These are phyloP conservation scores for Loriculus beryllinus DNA, from an alignment of 2,797 vertebrate species.

Conservation along the genomic window DNA sequence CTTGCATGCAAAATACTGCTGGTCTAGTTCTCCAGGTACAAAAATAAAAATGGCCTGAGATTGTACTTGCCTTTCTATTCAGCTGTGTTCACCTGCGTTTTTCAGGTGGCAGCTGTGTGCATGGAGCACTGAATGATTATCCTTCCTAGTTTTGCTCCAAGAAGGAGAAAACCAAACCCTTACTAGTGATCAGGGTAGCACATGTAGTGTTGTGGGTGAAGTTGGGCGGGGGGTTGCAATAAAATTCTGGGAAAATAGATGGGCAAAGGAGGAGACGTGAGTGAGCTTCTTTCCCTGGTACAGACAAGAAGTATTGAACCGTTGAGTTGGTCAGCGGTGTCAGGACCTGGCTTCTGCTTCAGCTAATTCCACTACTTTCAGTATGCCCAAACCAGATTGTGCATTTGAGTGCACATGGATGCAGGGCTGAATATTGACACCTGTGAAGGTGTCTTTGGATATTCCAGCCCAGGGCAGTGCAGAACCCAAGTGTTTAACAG, in stretches of 20 bases:
- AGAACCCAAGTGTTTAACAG: neutral
- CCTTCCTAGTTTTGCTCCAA: constrained; percentile 18
- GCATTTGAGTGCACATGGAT: neutral
- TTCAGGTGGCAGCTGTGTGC: constrained; percentile 22
- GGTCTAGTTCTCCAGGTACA: constrained; percentile 40
- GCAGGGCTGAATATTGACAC: neutral
- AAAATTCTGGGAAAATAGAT: neutral
- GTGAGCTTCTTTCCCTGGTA: neutral
- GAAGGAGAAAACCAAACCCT: constrained; percentile 17
- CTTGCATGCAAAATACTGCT: constrained; percentile 53
- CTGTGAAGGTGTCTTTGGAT: neutral
- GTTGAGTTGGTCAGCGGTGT: neutral
- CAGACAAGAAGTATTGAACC: neutral
- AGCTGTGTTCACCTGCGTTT: constrained; percentile 16
- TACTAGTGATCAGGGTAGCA: neutral
- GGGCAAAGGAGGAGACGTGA: neutral
- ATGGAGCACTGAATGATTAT: neutral
- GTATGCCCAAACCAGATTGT: neutral
- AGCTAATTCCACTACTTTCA: neutral
- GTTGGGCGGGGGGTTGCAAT: neutral
- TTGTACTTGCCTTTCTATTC: neutral
- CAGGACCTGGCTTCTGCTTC: neutral
- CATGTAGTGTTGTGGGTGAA: neutral
- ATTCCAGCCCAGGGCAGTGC: neutral
- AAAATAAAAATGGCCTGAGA: constrained; percentile 58